These are phyloP conservation scores for Drosophila sp. DNA, from an alignment of 1,140 invertebrate genomes.

Conservation along the genomic window DNA sequence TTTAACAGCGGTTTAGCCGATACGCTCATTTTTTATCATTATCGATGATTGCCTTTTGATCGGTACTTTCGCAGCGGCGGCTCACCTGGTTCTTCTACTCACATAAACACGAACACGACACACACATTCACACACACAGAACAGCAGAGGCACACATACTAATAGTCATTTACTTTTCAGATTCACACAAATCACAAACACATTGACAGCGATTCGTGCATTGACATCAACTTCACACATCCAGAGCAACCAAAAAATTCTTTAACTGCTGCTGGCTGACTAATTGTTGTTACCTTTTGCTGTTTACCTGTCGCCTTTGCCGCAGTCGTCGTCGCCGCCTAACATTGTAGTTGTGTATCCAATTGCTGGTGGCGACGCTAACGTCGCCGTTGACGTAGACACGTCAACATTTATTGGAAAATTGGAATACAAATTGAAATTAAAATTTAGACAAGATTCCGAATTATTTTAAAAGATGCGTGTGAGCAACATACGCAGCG, in stretches of 20 bases:
- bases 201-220: constrained; percentile 25
- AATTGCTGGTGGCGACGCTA: not conserved
- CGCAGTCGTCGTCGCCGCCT: not conserved
- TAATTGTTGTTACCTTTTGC: constrained; percentile 30
- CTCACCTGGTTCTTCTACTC: constrained; percentile 46
- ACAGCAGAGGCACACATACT: constrained; percentile 6
- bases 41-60: constrained; percentile 64
- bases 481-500: constrained; percentile 83
- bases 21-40: constrained; percentile 54
- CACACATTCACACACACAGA: not conserved
- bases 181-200: constrained; percentile 35
- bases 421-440: constrained; percentile 10
- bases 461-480: constrained; percentile 63
- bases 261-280: constrained; percentile 25
- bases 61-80: constrained; percentile 49
- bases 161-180: constrained; percentile 43
- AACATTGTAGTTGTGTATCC: constrained; percentile 24
- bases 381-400: constrained; percentile 36
- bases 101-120: constrained; percentile 9
- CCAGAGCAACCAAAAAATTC: constrained; percentile 46
- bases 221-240: constrained; percentile 36
- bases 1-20: constrained; percentile 9
- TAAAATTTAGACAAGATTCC: not conserved
- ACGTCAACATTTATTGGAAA: constrained; percentile 63
- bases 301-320: constrained; percentile 1